phyloP scores from a whole-genome alignment of 1,140 invertebrate genomes.

The Periplaneta americana region DNA sequence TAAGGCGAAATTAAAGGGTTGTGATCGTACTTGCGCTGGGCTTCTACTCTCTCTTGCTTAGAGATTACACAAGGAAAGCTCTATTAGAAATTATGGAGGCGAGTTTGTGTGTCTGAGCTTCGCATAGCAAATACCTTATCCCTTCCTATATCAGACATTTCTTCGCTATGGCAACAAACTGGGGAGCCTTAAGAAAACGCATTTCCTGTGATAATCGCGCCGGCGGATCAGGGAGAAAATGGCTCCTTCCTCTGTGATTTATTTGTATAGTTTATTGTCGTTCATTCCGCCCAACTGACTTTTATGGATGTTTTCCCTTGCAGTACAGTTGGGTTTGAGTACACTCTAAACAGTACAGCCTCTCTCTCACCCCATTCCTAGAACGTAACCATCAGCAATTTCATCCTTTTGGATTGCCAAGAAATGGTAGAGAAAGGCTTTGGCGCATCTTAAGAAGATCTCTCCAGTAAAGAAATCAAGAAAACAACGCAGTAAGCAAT shows the following conservation, averaged over 20 bases:
- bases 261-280: slow-evolving; percentile 37
- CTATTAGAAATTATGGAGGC: too few species aligned
- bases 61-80: too few species aligned
- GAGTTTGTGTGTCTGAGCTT: neutral
- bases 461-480: neutral
- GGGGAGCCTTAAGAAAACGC: slow-evolving; percentile 9
- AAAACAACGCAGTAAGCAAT: neutral
- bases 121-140: neutral
- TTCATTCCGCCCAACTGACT: slow-evolving; percentile 35
- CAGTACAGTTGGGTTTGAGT: neutral
- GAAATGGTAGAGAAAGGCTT: neutral
- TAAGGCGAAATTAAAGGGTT: too few species aligned
- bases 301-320: slow-evolving; percentile 33
- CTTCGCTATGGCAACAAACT: neutral
- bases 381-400: neutral
- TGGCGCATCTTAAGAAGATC: neutral
- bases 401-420: neutral
- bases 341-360: neutral
- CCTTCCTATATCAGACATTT: neutral
- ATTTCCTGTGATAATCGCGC: slow-evolving; percentile 29
- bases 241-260: slow-evolving; percentile 31
- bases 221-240: slow-evolving; percentile 32
- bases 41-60: too few species aligned
- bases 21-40: too few species aligned
- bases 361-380: neutral